Base-by-base conservation (phyloP, 2,113 vertebrate species). In the Sminthopsis crassicaudata region DNA sequence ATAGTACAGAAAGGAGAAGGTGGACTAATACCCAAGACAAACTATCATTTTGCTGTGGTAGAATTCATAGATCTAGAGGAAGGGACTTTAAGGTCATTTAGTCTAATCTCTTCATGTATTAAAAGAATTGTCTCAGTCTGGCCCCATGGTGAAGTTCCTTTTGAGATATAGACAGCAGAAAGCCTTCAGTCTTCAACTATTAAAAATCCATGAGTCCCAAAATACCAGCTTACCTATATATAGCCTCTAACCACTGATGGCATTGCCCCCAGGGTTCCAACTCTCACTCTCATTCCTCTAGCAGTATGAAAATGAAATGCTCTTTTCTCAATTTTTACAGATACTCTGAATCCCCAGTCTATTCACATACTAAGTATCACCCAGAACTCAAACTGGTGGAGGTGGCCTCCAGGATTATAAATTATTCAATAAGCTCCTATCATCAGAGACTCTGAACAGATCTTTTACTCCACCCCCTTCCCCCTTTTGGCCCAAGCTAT, bases 351-450 rank as follows among this genome's bases (percentile, higher is more conserved):
- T 67, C 94, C 60, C 60, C 46, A 42, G 46, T 46, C 54, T n/a
- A 30, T 91, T 89, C 90, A 54, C 1, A 0, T 89, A 95, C 36
- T 76, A 95, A 42, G 53, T 52, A 11, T 92, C 52, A 42, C 42
- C 53, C n/a, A 51, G n/a, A 50, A 53, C 1, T 0, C 57, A 36
- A 46, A 60, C 53, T 60, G 50, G 46, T 54, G 10, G 46, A 30
- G 8, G 46, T 1, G 0, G 0, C 84, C 94, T 91, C 96, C 19
- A 26, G 91, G 22, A 95, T 53, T n/a, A 8, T 84, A 92, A 95
- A 57, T 96, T 95, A 96, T 53, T 94, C 90, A 48, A 26, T 90
- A 55, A 76, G 76, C 53, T 92, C 92, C 94, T 89, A 94, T 92
- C 92, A 90, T 91, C 36, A 4, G 89, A 94, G 51, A 36, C 24